Evolutionary conservation across 2,113 vertebrate species (phyloP), one percentile per base, ranked within the genome.

Genomic region (Buteo buteo): DNA sequence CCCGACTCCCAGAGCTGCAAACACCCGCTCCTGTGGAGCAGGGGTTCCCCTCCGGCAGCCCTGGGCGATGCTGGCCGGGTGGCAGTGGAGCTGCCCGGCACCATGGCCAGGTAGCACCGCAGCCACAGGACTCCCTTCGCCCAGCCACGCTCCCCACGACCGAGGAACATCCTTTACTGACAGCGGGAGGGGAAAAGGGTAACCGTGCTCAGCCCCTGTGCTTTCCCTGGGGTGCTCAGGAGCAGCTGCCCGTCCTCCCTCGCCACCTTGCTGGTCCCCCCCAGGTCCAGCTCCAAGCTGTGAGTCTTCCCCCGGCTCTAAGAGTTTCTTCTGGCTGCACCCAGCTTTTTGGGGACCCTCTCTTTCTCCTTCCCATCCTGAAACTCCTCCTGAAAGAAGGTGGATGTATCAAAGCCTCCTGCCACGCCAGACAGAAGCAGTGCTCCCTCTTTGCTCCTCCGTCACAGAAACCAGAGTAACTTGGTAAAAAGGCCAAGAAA

Each of bases 21-120:
- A 36, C 3, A 1, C 3, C 16, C 25, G 11, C 2, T 49, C 34
- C 54, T 7, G 1, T 0, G 0, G 69, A 72, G n/a, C 28, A 13
- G 20, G 20, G 3, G 2, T 12, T 62, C 42, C 69, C 31, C 26
- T 14, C 0, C 0, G 57, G 21, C 3, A 36, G 49, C 59, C 16
- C 50, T 4, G 31, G 34, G 38, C 1, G 7, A 52, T 6, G 45
- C 40, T 19, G 47, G 67, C 28, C 13, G 18, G 34, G 22, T 11
- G 29, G 38, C 2, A 1, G 49, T 13, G 49, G 49, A 61, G 19
- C 71, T 47, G 66, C 66, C 44, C 8, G 5, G 65, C 65, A 25
- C 42, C 31, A 5, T 11, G 5, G 65, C 44, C 32, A 26, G 44
- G n/a, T 12, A 12, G 38, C 21, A 55, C 52, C 6, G 3, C 71